Base-by-base conservation (phyloP, 2,113 vertebrate species). In the Lontra canadensis region DNA sequence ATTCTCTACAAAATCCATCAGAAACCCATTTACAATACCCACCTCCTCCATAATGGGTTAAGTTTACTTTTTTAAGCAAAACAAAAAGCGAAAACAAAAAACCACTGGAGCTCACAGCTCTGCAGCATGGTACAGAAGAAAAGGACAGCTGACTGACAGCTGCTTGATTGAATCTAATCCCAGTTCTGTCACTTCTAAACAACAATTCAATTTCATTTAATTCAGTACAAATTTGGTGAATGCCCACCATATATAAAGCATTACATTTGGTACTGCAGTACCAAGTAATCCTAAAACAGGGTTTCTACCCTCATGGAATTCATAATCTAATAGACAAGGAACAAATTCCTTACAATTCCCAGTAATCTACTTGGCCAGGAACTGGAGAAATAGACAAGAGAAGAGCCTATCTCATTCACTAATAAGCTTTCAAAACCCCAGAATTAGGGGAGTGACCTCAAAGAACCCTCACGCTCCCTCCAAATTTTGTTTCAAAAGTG, bases 141-240 rank as follows among this genome's bases (percentile, higher is more conserved):
- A 83, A 89, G 59, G 36, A 9, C 5, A 1, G 42, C 0, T 84
- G 88, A 63, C 74, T 80, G 87, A 47, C 86, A 76, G 36, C 0
- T 31, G 65, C 76, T n/a, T 89, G 89, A 89, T 0, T 44, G 49
- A 90, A 80, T 96, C 84, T 42, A 74, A 92, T 90, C 88, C 85
- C 42, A 31, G 20, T 52, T 80, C 90, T 67, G 57, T 52, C 88
- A 76, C 94, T 93, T 82, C 47, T 39, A 31, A 57, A 39, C 42
- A 95, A 80, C 67, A 61, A 47, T 67, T 82, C 93, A 44, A 76
- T 84, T 87, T 87, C 69, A 65, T 42, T 42, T 90, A 74, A 65
- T 91, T 85, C 71, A 55, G 44, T 6, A 55, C 61, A 78, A 88
- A 90, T 78, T 0, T 93, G 85, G 25, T 42, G 49, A 73, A 65